Evolutionary conservation across 2,113 vertebrate species (phyloP).

Genomic region (Phaetusa simplex): DNA sequence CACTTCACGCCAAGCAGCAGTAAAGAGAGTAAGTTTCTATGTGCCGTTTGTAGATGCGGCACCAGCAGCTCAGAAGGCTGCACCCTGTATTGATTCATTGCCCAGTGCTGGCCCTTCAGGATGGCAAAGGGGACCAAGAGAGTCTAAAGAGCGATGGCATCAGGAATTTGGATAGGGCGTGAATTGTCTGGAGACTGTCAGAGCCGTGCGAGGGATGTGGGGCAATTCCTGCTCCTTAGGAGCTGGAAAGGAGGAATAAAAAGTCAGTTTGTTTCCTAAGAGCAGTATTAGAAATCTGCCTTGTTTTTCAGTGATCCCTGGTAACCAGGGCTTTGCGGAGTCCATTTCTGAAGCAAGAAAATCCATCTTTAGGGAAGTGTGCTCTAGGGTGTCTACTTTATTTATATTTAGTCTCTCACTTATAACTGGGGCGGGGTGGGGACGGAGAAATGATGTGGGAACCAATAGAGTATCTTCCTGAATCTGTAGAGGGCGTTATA

Average conservation of each 20-base stretch:
- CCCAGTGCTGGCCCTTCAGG: not conserved
- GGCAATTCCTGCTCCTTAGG: not conserved
- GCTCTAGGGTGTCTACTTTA: not conserved
- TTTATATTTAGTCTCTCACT: not conserved
- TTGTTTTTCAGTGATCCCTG: not conserved
- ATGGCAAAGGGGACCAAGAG: not conserved
- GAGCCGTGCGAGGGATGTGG: not conserved
- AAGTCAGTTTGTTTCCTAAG: not conserved
- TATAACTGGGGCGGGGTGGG: accelerated
- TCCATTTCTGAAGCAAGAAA: not conserved
- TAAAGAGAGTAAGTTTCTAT: conserved; percentile 80
- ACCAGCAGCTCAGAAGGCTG: not conserved
- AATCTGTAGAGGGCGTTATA: not conserved
- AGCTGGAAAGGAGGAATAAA: not conserved
- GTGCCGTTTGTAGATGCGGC: not conserved
- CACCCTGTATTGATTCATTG: not conserved
- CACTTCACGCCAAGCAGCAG: conserved; percentile 85
- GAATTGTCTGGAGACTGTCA: not conserved
- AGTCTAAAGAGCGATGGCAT: not conserved
- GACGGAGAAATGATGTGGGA: not conserved
- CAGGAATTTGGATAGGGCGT: not conserved
- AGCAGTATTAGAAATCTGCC: not conserved
- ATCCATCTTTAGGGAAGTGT: not conserved
- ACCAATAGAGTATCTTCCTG: not conserved
- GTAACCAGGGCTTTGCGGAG: not conserved